Evolutionary conservation across 2,888 invertebrate species (phyloP), one percentile per base, ranked within the genome.

Genomic region (Lycaena phlaeas): DNA sequence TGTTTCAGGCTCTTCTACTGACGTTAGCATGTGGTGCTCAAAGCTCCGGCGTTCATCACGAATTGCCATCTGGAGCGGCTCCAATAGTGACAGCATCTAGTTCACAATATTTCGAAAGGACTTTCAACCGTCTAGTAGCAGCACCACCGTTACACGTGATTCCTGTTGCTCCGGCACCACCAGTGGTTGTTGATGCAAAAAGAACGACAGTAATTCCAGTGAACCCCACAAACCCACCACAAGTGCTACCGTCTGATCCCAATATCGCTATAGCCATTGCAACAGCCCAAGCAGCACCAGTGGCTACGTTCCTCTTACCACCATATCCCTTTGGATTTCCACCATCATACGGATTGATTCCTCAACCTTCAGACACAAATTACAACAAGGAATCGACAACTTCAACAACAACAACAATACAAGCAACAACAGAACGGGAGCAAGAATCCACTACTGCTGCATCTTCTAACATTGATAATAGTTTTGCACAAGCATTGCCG

Each of bases 71-170:
- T 14, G 61, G 50, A 2, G 42, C 54, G n/a, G 77, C 84, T 1
- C 87, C 87, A 6, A 82, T 88, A 26, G 88, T 90, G 3, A 88
- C 91, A 0, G 87, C 90, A 1, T 85, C 88, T 41, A 90, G 90
- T 61, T 89, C 89, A 29, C 90, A 91, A 63, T 89, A 89, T 45
- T 82, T 90, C 51, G 86, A 90, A 38, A 85, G 89, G 49, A 89
- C 87, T 30, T 89, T 88, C 68, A 90, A 91, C 57, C 74, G 71
- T 17, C 59, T 79, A 27, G 66, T 84, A 2, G 68, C 71, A 5
- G 71, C 74, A 25, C 67, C 68, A 2, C 43, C 63, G n/a, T 54
- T 51, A 1, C 50, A 54, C 2, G 55, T 58, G n/a, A 48, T 44
- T 4, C 50, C 48, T 17, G 40, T 44, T n/a, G 43, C 44, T 12